Evolutionary conservation across 2,888 invertebrate genomes (phyloP), one percentile per base, ranked within the genome.

Genomic region (Chalcis sispes): DNA sequence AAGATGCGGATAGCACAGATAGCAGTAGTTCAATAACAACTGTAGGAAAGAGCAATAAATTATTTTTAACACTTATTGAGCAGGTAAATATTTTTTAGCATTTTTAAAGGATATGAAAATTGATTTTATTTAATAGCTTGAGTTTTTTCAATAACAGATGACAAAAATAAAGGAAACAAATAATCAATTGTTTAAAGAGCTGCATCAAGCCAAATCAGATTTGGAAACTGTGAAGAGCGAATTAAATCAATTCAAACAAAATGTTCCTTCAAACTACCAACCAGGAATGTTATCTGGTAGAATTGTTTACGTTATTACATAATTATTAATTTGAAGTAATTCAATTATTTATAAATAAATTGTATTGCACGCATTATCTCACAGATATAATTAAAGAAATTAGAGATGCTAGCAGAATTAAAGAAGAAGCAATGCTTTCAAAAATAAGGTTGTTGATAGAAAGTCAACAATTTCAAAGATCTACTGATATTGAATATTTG

Each of bases 161-260:
- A 88, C 87, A 32, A 83, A 92, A 70, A 86, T 95, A 81, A 94
- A 94, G 85, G 92, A 94, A 81, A 91, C 92, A 73, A 95, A 95
- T 89, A 92, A 93, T 81, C 94, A 93, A 90, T 91, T 95, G 84
- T 94, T 92, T 83, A 92, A 93, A 86, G 95, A 95, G 86, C 90
- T 95, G 82, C 92, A 92, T 83, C 94, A 95, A 83, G 92, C 94
- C 74, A 93, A 93, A 90, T 92, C 94, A 90, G 90, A 91, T 81
- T 81, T 91, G 72, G 87, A 86, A 71, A 82, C 77, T 56, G 81
- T 88, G 29, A 88, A 86, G 80, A 72, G 82, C 58, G 87, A 88
- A 79, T 77, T 88, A 42, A 81, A 77, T 52, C 83, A 83, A 75
- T 81, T 85, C 48, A 87, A 87, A 77, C 85, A 86, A 65, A 80